These are phyloP conservation scores for Spisula subtruncata DNA, from an alignment of 2,888 invertebrate genomes.

Conservation along the genomic window DNA sequence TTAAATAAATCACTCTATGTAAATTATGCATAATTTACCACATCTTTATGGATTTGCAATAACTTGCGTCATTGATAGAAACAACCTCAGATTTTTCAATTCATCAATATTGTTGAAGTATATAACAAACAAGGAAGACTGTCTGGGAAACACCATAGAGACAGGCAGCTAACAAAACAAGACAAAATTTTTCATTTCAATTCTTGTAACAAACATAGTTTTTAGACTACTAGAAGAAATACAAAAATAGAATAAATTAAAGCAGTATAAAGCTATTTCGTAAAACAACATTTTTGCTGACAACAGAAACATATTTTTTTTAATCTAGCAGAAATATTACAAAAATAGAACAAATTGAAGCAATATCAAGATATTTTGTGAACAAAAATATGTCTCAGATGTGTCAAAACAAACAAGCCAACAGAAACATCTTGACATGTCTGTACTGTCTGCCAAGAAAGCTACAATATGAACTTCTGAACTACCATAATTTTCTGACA, in stretches of 20 bases:
- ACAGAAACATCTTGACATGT: not conserved
- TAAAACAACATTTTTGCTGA: not conserved
- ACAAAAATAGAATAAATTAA: not conserved
- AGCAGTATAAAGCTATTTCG: not conserved
- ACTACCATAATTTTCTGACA: not conserved
- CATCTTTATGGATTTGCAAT: not conserved
- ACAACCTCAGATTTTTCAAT: not conserved
- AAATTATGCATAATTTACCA: conserved; percentile 12
- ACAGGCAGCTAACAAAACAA: not conserved
- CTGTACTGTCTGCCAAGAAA: not conserved
- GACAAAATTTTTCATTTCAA: too few relatives aligned
- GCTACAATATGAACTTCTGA: not conserved
- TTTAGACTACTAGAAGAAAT: not conserved
- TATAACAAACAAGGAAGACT: not conserved
- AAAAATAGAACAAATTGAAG: not conserved
- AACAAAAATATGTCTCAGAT: conserved; percentile 4
- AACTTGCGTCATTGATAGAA: not conserved
- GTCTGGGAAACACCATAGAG: not conserved
- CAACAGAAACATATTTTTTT: too few relatives aligned
- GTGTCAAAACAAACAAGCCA: not conserved
- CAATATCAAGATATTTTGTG: not conserved
- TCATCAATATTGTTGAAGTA: too few relatives aligned
- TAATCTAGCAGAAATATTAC: not conserved
- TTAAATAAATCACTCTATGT: not conserved
- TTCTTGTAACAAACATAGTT: not conserved